A percentile compares a stretch with the other conserved stretches of the same genome.
Conservation (phyloP, 2,113 vertebrate species). For the Felis catus region F.catus_Fca126_mat1.0 CM031420.1:18893001-18893500, state of each 20-base stretch:
- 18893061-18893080: not conserved
- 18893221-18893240: not conserved
- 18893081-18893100: not conserved
- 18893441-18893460: not conserved
- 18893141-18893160: not conserved
- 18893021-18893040: not conserved
- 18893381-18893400: not conserved
- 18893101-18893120: not conserved
- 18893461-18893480: not conserved
- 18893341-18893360: not conserved
- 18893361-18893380: not conserved
- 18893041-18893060: not conserved
- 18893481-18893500: not conserved
- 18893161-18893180: not conserved
- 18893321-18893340: not conserved
- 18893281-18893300: not conserved
- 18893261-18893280: not conserved
- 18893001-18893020: not conserved
- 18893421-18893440: not conserved
- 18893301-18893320: not conserved
- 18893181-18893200: not conserved
- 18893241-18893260: not conserved
- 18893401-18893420: not conserved
- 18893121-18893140: not conserved
- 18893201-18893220: not conserved